These are phyloP conservation scores for Himantopus leucocephalus DNA, from an alignment of 2,113 vertebrate species.

Conservation along the genomic window DNA sequence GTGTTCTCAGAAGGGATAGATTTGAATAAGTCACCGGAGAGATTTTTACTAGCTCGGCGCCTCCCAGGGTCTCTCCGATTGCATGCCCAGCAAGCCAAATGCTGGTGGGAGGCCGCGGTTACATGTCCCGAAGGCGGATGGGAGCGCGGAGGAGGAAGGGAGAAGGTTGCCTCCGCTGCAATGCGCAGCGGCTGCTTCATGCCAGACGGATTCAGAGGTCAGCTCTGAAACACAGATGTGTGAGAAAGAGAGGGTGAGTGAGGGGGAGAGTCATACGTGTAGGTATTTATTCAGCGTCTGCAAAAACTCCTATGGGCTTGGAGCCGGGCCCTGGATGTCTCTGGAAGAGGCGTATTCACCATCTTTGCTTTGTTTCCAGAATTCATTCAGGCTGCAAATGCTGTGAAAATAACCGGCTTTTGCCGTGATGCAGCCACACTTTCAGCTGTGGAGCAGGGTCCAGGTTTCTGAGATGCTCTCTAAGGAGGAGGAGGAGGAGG, in stretches of 20 bases:
- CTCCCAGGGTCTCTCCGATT: neutral
- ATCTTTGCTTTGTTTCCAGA: neutral
- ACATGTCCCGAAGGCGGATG: neutral
- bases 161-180: neutral
- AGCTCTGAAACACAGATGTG: neutral
- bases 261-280: neutral
- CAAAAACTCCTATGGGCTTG: neutral
- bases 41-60: neutral
- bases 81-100: neutral
- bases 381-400: neutral
- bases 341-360: neutral
- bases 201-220: slow-evolving; percentile 17
- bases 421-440: neutral
- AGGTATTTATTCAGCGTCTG: neutral
- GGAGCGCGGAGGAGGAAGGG: neutral
- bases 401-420: neutral
- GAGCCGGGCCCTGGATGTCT: neutral
- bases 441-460: neutral
- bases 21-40: neutral
- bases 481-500: neutral
- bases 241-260: neutral
- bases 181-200: neutral
- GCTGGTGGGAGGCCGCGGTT: neutral
- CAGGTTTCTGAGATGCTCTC: neutral
- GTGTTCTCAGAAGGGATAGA: neutral